Conservation (phyloP, 2,113 vertebrate species). For the zebrafish (Danio rerio) region GRCz12tu NC_133178.1:57473501-57474000, state of each 20-base stretch:
- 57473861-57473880: neutral
- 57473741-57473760: neutral
- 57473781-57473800: neutral
- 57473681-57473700: slow-evolving; percentile 77
- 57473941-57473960: neutral
- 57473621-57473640: slow-evolving; percentile 96
- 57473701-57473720: slow-evolving; percentile 8
- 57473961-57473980: neutral
- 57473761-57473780: neutral
- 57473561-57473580: slow-evolving; percentile 81
- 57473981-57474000: too few relatives aligned
- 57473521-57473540: neutral
- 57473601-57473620: slow-evolving; percentile 94
- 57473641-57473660: slow-evolving; percentile 87
- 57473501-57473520: too few relatives aligned
- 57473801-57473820: neutral
- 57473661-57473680: slow-evolving; percentile 80
- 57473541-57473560: slow-evolving; percentile 82
- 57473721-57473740: neutral
- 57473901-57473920: neutral
- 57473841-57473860: neutral
- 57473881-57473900: neutral
- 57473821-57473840: neutral
- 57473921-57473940: neutral
- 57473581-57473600: slow-evolving; percentile 87